Conservation (phyloP, 2,888 invertebrate genomes). For the Mythimna vitellina region DNA sequence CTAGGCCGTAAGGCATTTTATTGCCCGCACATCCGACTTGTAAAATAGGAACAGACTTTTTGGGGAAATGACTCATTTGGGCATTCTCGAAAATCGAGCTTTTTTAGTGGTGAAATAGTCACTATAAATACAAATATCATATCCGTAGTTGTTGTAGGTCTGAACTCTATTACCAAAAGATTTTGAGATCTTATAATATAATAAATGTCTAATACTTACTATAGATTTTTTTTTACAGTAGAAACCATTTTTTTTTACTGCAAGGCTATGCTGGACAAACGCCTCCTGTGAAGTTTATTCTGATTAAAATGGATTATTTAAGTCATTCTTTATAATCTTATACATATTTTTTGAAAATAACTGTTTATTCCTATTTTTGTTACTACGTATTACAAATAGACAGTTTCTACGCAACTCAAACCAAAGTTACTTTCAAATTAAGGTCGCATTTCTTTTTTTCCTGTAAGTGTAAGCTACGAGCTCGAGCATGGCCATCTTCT, state of each 20-base stretch:
- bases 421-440: constrained; percentile 55
- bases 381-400: constrained; percentile 28
- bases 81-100: constrained; percentile 12
- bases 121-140: constrained; percentile 34
- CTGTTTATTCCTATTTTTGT: constrained; percentile 28
- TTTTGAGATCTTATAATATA: constrained; percentile 32
- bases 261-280: constrained; percentile 39
- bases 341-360: constrained; percentile 16
- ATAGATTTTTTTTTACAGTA: constrained; percentile 34
- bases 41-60: constrained; percentile 13
- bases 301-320: constrained; percentile 12
- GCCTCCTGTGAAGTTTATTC: constrained; percentile 20
- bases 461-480: not conserved
- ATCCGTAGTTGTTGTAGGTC: constrained; percentile 37
- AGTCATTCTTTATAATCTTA: constrained; percentile 12
- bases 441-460: constrained; percentile 21
- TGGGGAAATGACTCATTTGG: constrained; percentile 17
- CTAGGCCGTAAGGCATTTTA: constrained; percentile 31
- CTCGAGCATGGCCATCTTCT: too few relatives aligned
- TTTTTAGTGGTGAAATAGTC: constrained; percentile 13
- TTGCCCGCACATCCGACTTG: constrained; percentile 36
- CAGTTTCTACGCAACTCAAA: constrained; percentile 44
- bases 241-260: constrained; percentile 12
- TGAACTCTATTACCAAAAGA: constrained; percentile 45
- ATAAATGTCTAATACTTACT: constrained; percentile 32